Evolutionary conservation across 1,140 invertebrate species (phyloP), one percentile per base, ranked within the genome.

Genomic region (Glomeris maerens): DNA sequence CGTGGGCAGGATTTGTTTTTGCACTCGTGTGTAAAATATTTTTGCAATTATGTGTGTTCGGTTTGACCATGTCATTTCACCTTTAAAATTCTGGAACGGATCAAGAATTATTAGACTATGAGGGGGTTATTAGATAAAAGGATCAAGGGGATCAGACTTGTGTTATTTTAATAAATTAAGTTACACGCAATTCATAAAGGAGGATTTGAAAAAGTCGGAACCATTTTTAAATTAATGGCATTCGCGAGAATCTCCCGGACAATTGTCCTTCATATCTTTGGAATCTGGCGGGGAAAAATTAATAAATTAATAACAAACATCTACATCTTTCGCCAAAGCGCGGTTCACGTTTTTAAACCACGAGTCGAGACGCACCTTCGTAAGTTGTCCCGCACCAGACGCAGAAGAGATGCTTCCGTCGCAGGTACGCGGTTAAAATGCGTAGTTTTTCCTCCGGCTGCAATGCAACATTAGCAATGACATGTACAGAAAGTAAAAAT

Each of bases 371-470:
- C 29, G 20, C 26, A 40, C 47, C 47, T 41, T 78, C 68, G 61
- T 74, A 83, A 36, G 69, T 71, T 10, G 74, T 73, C 36, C 78
- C 80, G 71, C 84, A 87, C 79, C 83, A 86, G 39, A 84, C 73
- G 60, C 84, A 87, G 63, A 84, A 86, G 31, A 71, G 68, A 62
- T 86, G 76, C n/a, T 70, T 74, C 2, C 65, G 69, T 49, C 83
- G 72, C 22, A 87, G 65, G 64, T 86, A 83, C 28, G 69, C 62
- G 0, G 77, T 80, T 21, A 87, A 57, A 27, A 76, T 69, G 56
- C 77, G 69, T 27, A 83, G 61, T 63, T 79, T 75, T 55, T 80
- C 78, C 36, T 53, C 53, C 3, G 64, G 49, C 65, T 72, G 55
- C 26, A 69, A 67, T 45, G 57, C 52, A 45, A 55, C 56, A 51